Evolutionary conservation across 2,888 invertebrate species (phyloP).

Genomic region (Papilio protenor): DNA sequence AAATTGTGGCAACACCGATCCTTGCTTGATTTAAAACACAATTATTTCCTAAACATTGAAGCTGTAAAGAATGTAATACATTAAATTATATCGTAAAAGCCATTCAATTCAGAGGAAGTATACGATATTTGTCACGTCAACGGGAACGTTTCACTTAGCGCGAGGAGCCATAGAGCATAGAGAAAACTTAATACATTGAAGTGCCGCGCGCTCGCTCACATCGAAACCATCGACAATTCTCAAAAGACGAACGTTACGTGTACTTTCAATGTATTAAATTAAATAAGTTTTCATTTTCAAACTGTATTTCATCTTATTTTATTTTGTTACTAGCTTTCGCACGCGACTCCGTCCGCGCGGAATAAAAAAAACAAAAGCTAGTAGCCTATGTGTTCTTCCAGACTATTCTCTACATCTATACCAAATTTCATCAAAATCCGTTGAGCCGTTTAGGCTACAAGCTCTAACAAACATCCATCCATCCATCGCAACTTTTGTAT

Average conservation of each 20-base stretch:
- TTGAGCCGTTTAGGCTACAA: no score
- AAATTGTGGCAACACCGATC: no score
- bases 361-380: no score
- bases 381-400: no score
- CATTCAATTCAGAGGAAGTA: neutral
- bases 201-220: neutral
- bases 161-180: neutral
- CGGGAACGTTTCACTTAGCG: conserved; percentile 6
- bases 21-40: neutral
- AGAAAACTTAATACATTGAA: conserved; percentile 17
- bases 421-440: no score
- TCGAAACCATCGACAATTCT: conserved; percentile 21
- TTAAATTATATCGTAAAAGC: neutral
- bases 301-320: neutral
- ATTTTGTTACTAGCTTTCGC: neutral
- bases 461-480: no score
- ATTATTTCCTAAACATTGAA: no score
- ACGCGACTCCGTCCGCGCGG: no score
- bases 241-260: neutral
- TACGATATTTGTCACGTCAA: conserved; percentile 2
- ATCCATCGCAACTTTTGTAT: no score
- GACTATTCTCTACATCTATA: no score
- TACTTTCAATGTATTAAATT: neutral
- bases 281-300: conserved; percentile 8
- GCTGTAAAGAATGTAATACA: neutral